These are phyloP conservation scores for Seriola rivoliana DNA, from an alignment of 2,113 vertebrate species.

Conservation along the genomic window DNA sequence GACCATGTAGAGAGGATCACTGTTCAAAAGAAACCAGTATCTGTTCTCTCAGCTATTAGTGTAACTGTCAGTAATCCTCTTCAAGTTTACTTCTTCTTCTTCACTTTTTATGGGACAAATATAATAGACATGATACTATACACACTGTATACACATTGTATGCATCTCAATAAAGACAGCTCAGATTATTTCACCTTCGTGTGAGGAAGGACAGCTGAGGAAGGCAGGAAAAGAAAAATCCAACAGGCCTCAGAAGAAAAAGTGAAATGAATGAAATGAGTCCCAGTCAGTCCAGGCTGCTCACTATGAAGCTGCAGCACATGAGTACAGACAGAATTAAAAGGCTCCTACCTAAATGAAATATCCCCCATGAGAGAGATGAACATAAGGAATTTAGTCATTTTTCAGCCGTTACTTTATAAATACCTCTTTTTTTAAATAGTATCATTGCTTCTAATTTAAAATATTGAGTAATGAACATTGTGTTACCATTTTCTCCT, in stretches of 20 bases:
- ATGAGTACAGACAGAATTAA: conserved; percentile 12
- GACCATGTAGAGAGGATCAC: conserved; percentile 84
- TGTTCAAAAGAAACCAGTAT: conserved; percentile 81
- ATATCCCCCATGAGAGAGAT: conserved; percentile 8
- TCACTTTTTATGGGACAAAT: conserved; percentile 81
- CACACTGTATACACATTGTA: conserved; percentile 79
- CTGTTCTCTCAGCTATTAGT: conserved; percentile 55
- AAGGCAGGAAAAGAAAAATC: conserved; percentile 46
- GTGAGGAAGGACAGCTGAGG: conserved; percentile 44
- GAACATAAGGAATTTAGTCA: conserved; percentile 8
- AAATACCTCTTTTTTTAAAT: conserved; percentile 8
- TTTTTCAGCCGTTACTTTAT: conserved; percentile 6
- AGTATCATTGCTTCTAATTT: conserved; percentile 20
- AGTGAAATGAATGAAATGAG: background rate
- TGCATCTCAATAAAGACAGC: conserved; percentile 77
- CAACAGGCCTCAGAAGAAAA: conserved; percentile 27
- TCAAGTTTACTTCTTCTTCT: conserved; percentile 67
- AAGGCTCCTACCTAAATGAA: conserved; percentile 23
- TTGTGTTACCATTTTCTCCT: background rate
- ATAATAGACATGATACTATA: conserved; percentile 82
- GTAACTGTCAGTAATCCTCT: conserved; percentile 37
- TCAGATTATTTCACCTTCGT: conserved; percentile 62
- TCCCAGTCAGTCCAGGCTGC: conserved; percentile 6
- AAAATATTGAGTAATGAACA: conserved; percentile 1
- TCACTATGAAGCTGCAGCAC: conserved; percentile 11